phyloP scores from a whole-genome alignment of 2,113 vertebrate genomes.

The Grammomys dolichurus region DNA sequence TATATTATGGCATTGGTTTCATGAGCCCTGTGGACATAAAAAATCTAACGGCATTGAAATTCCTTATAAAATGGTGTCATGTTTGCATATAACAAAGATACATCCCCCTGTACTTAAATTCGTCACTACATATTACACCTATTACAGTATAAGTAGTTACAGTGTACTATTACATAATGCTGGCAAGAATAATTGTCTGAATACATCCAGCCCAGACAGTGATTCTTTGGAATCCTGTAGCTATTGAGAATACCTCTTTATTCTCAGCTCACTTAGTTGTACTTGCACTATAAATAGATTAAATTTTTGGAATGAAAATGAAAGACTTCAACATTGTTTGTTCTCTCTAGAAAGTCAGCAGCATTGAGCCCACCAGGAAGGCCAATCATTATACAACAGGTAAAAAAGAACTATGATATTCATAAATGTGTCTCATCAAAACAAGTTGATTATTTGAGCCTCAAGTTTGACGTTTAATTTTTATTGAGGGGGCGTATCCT shows the following conservation, averaged over 20 bases:
- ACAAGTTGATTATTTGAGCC: not conserved
- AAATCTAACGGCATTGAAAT: not conserved
- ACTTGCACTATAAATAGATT: not conserved
- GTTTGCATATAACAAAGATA: not conserved
- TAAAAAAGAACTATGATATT: slow-evolving; percentile 12
- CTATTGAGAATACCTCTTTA: not conserved
- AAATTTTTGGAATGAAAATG: not conserved
- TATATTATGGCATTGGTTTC: not conserved
- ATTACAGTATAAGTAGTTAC: not conserved
- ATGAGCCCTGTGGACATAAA: too few relatives aligned
- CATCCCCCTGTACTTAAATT: not conserved
- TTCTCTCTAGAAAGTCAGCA: slow-evolving; percentile 21
- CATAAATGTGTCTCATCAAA: not conserved
- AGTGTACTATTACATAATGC: not conserved
- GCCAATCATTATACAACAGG: not conserved
- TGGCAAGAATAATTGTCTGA: not conserved
- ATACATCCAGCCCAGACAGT: not conserved
- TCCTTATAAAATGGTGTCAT: not conserved
- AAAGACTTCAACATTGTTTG: not conserved
- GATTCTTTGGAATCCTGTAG: not conserved
- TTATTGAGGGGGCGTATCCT: not conserved
- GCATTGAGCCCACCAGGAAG: not conserved
- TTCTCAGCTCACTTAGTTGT: not conserved
- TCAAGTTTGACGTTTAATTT: not conserved
- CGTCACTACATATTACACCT: not conserved